A percentile compares a stretch with the other conserved stretches of the same genome.
These are phyloP conservation scores for Cossypha dichroa DNA, from an alignment of 2,797 vertebrate species.

Conservation along the genomic window DNA sequence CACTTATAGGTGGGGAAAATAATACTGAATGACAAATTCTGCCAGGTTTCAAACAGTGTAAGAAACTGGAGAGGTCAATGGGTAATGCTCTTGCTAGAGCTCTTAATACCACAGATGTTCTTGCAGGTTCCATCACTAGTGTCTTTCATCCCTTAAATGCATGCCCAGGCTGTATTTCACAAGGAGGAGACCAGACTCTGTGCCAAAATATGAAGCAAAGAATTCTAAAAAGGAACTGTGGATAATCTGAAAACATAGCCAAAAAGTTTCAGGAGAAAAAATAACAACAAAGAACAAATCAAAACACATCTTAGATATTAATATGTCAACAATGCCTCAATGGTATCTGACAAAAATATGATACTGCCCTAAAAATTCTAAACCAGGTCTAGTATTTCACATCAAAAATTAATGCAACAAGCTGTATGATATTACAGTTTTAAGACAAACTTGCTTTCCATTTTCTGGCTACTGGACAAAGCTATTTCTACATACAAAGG, in stretches of 20 bases:
- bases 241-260: not conserved
- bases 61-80: not conserved
- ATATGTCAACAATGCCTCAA: not conserved
- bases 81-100: not conserved
- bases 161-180: not conserved
- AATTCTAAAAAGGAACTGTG: not conserved
- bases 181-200: not conserved
- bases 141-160: not conserved
- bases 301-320: not conserved
- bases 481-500: not conserved
- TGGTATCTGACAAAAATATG: not conserved
- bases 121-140: not conserved
- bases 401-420: not conserved
- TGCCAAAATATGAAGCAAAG: not conserved
- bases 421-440: not conserved
- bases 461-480: constrained; percentile 3
- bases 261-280: not conserved
- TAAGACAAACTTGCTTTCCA: not conserved
- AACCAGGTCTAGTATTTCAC: not conserved
- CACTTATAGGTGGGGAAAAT: not conserved
- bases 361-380: not conserved
- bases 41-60: not conserved
- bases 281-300: not conserved
- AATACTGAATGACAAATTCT: not conserved
- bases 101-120: not conserved